Base-by-base conservation (phyloP, 2,113 vertebrate species). In the Alethe castanea region DNA sequence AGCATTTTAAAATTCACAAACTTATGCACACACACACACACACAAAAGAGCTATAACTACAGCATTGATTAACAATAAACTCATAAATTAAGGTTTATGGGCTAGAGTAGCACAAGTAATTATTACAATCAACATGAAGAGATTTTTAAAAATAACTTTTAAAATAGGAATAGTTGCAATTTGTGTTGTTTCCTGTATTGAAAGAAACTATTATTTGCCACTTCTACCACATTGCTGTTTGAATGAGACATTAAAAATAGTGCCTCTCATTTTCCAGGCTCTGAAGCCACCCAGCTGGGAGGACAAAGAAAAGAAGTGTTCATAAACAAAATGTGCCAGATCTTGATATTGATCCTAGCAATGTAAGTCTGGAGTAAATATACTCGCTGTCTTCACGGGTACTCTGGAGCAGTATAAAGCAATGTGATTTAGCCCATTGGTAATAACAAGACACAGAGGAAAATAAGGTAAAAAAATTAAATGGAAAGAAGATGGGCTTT, bases 181-280 rank as follows among this genome's bases (percentile, higher is more conserved):
- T 19, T 62, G 23, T 78, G 48, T 74, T 86, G 13, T 66, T 86
- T 90, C 71, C 60, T 92, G 67, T 59, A 85, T 60, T 94, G 69
- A 95, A 96, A 82, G 52, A 71, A 88, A 24, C 67, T 66, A 92
- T 74, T 95, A 93, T 93, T 95, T 93, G 44, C 60, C 64, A 59
- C 14, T 95, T 89, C 54, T 90, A 45, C 52, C 22, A 83, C 45
- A 42, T 1, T 56, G 26, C 50, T 73, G 8, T 52, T 93, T 88
- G 76, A 96, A 96, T 78, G 47, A 88, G 60, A 67, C 28, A 40
- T 93, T 88, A 88, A 90, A 97, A 96, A 94, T 67, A 74, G 56
- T 38, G 60, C 20, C 26, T 91, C 71, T 93, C 12, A 12, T 92
- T 94, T 94, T 52, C 71, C 71, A 94, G 66, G 38, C 56, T 95